phyloP scores from a whole-genome alignment of 92 coral and sea anemone species.

The Phenganax subtilis region DNA sequence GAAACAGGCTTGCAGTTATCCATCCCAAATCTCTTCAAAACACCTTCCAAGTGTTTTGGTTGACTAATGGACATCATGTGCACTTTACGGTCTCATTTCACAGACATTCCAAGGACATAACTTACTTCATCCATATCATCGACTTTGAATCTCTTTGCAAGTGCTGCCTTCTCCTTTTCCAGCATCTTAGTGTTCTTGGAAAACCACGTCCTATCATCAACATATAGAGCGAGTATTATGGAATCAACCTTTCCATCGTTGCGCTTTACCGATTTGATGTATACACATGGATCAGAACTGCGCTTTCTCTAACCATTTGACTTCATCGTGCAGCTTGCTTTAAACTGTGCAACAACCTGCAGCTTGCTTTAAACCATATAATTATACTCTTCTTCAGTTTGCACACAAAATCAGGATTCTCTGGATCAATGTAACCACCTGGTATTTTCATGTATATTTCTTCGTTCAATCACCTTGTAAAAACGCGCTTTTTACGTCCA shows the following conservation, averaged over 20 bases:
- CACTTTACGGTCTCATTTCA: neutral
- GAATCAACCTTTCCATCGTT: conserved; percentile 9
- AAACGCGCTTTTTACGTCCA: conserved; percentile 25
- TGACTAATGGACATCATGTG: conserved; percentile 14
- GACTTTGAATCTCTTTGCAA: neutral
- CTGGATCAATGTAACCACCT: conserved; percentile 7
- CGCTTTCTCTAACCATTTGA: conserved; percentile 7
- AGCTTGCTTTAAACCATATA: conserved; percentile 24
- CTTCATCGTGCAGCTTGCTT: neutral
- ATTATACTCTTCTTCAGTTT: conserved; percentile 12
- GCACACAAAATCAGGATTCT: conserved; percentile 9
- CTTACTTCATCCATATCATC: neutral
- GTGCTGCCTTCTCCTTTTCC: conserved; percentile 15
- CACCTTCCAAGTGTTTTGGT: conserved; percentile 27
- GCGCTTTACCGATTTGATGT: neutral
- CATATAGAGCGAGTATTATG: conserved; percentile 16
- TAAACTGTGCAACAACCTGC: conserved; percentile 16
- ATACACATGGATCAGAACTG: conserved; percentile 13
- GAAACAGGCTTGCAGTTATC: conserved; percentile 15
- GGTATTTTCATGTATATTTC: conserved; percentile 33
- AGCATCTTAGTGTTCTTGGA: conserved; percentile 21
- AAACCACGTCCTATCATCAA: conserved; percentile 21
- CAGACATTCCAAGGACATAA: too few relatives aligned
- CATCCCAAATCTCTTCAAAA: conserved; percentile 29
- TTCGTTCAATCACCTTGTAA: conserved; percentile 19